These are phyloP conservation scores for Cyphomyrus plagiostoma DNA, from an alignment of 2,113 vertebrate genomes.

Conservation along the genomic window DNA sequence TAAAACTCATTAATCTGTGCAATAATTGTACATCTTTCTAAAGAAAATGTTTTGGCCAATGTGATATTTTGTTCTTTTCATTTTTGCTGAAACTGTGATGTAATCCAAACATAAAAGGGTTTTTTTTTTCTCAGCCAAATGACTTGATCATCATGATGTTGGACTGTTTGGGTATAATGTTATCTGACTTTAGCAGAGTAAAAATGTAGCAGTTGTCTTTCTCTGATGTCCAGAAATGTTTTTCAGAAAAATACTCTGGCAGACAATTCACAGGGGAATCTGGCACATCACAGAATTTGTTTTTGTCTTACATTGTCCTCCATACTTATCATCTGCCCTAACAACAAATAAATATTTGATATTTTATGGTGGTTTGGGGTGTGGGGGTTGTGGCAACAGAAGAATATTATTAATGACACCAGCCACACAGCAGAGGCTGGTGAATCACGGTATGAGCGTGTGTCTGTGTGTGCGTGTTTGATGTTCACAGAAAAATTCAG, in stretches of 20 bases:
- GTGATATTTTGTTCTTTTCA: not conserved
- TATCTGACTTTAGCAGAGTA: not conserved
- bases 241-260: not conserved
- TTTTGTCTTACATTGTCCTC: not conserved
- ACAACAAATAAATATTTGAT: constrained; percentile 4
- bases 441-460: not conserved
- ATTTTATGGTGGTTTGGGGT: not conserved
- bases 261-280: not conserved
- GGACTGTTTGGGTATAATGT: not conserved
- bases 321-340: not conserved
- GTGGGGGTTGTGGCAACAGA: not conserved
- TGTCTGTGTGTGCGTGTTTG: not conserved
- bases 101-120: not conserved
- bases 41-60: not conserved
- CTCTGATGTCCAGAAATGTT: not conserved
- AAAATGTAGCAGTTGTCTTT: not conserved
- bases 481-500: not conserved
- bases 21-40: too few species aligned
- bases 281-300: not conserved
- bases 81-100: not conserved
- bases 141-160: not conserved
- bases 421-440: not conserved
- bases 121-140: not conserved
- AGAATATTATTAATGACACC: not conserved
- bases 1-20: too few species aligned